Evolutionary conservation across 2,888 invertebrate genomes (phyloP), one percentile per base, ranked within the genome.

Genomic region (Yponomeuta sedellus): DNA sequence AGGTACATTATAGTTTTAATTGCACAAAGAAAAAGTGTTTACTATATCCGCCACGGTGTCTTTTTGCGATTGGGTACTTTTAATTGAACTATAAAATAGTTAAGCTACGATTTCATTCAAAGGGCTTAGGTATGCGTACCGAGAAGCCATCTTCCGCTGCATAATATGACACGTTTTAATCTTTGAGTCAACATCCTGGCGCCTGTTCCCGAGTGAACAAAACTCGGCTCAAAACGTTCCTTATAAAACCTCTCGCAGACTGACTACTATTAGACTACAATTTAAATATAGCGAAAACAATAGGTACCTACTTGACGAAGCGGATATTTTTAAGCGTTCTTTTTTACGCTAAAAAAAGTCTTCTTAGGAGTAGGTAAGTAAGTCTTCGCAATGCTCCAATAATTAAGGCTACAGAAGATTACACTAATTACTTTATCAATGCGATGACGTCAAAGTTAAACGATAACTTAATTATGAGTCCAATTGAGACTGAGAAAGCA

Each of bases 121-220:
- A 52, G 44, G 44, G 44, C 44, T 52, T 8, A 28, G 5, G 28
- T 5, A 52, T 52, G 16, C 16, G 44, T 52, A 52, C 44, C 44
- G 44, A 1, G 44, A 52, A 20, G 22, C 59, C 20, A 22, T 59
- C 6, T 59, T 59, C 20, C 34, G 5, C 34, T 34, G 34, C 5
- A 34, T 34, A 34, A 5, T 34, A 34, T 34, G 6, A 34, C 59
- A 59, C 10, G 34, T 34, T n/a, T 5, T 61, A 34, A 61, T 61
- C 61, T 61, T n/a, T 28, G 25, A 28, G 61, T 61, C 61, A 61
- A 61, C 61, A 61, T 61, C 61, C 61, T 25, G 61, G 22, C 61
- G 20, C 16, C 61, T 61, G 28, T 34, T 34, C 34, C 34, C 34
- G 34, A 8, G 34, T 34, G 34, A 34, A 8, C 34, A 34, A 34